A percentile compares a stretch with the other conserved stretches of the same genome.
phyloP scores from a whole-genome alignment of 2,797 vertebrate genomes.

The Lycodopsis pacificus region DNA sequence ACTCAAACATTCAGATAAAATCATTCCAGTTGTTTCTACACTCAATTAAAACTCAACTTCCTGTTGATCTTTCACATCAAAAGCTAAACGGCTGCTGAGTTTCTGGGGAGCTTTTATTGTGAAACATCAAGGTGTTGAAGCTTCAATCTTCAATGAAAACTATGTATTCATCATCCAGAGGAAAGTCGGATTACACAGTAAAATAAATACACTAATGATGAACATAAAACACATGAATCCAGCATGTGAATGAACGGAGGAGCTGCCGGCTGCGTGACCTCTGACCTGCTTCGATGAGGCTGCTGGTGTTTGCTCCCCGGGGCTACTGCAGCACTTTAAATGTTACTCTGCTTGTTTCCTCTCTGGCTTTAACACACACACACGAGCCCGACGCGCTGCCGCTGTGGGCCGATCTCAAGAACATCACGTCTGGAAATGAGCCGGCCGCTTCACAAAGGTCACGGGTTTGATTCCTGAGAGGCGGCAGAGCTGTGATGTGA shows the following conservation, averaged over 20 bases:
- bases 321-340: conserved; percentile 41
- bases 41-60: neutral
- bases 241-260: too few relatives aligned
- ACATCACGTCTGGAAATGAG: neutral
- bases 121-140: neutral
- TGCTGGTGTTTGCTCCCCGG: conserved; percentile 27
- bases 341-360: conserved; percentile 48
- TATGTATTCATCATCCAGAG: too few relatives aligned
- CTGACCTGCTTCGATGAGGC: neutral
- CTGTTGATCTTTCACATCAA: neutral
- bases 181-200: too few relatives aligned
- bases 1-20: neutral
- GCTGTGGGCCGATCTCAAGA: neutral
- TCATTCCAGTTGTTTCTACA: neutral
- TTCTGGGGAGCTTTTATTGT: neutral
- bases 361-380: too few relatives aligned
- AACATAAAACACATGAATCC: too few relatives aligned
- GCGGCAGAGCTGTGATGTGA: too few relatives aligned
- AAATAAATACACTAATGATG: too few relatives aligned
- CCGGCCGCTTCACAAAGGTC: conserved; percentile 27
- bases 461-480: neutral
- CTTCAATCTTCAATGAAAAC: neutral
- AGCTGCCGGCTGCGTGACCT: conserved; percentile 25
- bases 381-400: too few relatives aligned
- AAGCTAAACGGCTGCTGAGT: neutral